phyloP scores from a whole-genome alignment of 1,140 invertebrate genomes.

The Antheraea mylitta region DNA sequence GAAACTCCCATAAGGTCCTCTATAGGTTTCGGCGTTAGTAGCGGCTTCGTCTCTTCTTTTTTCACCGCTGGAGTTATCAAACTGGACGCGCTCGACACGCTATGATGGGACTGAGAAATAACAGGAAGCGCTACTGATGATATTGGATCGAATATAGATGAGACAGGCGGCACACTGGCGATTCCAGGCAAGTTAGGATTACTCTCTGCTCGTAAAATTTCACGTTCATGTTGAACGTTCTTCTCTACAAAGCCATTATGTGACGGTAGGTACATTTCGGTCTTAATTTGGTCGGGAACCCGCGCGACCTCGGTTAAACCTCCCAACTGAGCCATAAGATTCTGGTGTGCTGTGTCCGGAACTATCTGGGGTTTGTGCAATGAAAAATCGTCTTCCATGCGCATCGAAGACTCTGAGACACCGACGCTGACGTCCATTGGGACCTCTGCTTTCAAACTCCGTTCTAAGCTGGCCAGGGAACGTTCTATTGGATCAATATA shows the following conservation, averaged over 20 bases:
- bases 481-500: constrained; percentile 83
- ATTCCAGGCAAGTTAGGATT: constrained; percentile 75
- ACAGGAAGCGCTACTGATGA: constrained; percentile 68
- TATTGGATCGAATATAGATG: constrained; percentile 84
- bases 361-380: constrained; percentile 53
- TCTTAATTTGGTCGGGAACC: constrained; percentile 61
- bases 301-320: constrained; percentile 68
- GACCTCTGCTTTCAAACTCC: constrained; percentile 79
- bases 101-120: constrained; percentile 76
- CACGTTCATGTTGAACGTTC: constrained; percentile 53
- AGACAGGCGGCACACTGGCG: constrained; percentile 77
- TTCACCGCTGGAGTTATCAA: constrained; percentile 74
- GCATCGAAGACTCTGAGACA: constrained; percentile 58
- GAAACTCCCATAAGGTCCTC: constrained; percentile 81
- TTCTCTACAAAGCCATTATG: constrained; percentile 79
- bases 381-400: constrained; percentile 56
- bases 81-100: constrained; percentile 61
- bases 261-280: constrained; percentile 57
- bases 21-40: constrained; percentile 81
- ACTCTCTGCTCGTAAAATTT: constrained; percentile 50
- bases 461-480: constrained; percentile 82
- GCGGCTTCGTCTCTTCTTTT: constrained; percentile 79
- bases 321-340: constrained; percentile 69
- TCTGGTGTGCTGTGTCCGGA: constrained; percentile 58
- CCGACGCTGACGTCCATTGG: constrained; percentile 64